A percentile compares a stretch with the other conserved stretches of the same genome.
Conservation (phyloP, 2,888 invertebrate genomes). For the Zhuqinia jingwanae region DNA sequence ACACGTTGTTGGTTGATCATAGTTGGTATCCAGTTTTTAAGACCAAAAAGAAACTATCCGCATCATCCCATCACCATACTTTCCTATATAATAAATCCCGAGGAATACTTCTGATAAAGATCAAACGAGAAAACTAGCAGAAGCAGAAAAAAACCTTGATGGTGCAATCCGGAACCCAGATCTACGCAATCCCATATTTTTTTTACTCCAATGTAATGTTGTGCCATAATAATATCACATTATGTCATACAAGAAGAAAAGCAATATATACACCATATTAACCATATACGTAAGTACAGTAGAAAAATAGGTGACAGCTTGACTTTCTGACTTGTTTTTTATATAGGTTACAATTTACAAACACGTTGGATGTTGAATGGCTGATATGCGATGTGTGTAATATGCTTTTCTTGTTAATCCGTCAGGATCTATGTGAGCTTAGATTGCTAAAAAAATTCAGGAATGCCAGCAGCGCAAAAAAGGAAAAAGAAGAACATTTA, state of each 20-base stretch:
- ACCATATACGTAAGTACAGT: neutral
- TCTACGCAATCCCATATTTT: conserved; percentile 6
- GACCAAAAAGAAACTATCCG: neutral
- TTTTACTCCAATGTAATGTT: too few species aligned
- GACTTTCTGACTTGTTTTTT: conserved; percentile 15
- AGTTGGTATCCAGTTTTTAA: too few species aligned
- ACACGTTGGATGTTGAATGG: neutral
- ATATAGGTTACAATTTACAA: neutral
- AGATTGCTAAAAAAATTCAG: neutral
- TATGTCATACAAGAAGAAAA: too few species aligned
- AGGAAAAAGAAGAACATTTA: neutral
- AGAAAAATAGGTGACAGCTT: conserved; percentile 35
- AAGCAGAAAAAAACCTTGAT: neutral
- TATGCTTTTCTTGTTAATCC: conserved; percentile 18
- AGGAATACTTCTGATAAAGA: conserved; percentile 11
- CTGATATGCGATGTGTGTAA: neutral
- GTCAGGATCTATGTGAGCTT: neutral
- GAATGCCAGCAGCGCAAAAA: neutral
- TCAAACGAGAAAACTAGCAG: neutral
- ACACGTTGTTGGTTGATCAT: neutral
- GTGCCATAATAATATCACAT: too few species aligned
- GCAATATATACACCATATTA: too few species aligned
- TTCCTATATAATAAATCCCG: neutral
- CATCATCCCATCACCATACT: neutral
- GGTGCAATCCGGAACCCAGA: neutral